phyloP scores from a whole-genome alignment of 2,797 vertebrate species.

The Gobio occitaniae region DNA sequence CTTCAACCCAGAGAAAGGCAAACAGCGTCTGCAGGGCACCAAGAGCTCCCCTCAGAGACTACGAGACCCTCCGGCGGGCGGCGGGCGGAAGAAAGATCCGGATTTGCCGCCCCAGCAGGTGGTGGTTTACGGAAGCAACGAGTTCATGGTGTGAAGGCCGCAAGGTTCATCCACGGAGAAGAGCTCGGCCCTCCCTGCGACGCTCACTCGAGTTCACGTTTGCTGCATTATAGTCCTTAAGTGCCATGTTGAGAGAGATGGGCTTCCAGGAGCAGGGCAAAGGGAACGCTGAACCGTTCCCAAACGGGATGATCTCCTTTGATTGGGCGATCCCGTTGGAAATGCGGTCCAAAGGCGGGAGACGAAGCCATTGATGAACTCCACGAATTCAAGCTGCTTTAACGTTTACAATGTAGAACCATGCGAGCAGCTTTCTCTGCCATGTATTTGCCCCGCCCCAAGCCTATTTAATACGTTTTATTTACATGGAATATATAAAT shows the following conservation, averaged over 20 bases:
- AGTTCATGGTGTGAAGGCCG: slow-evolving; percentile 95
- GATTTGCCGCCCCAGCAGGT: slow-evolving; percentile 80
- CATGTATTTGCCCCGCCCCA: slow-evolving; percentile 68
- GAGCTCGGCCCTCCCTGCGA: slow-evolving; percentile 21
- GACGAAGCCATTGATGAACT: slow-evolving; percentile 64
- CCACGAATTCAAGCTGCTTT: slow-evolving; percentile 74
- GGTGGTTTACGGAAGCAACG: slow-evolving; percentile 90
- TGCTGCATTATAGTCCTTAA: slow-evolving; percentile 67
- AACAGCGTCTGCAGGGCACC: slow-evolving; percentile 90
- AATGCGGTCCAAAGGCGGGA: slow-evolving; percentile 51
- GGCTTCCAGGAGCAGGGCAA: slow-evolving; percentile 66
- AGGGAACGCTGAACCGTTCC: slow-evolving; percentile 70
- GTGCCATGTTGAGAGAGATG: slow-evolving; percentile 66
- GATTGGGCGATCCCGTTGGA: slow-evolving; percentile 9
- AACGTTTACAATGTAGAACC: slow-evolving; percentile 80
- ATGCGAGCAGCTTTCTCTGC: slow-evolving; percentile 75
- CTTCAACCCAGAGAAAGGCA: slow-evolving; percentile 93
- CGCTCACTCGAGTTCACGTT: not conserved
- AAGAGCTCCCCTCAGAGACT: slow-evolving; percentile 85
- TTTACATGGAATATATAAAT: slow-evolving; percentile 78
- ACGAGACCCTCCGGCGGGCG: slow-evolving; percentile 79
- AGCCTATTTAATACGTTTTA: slow-evolving; percentile 82
- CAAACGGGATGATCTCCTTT: slow-evolving; percentile 63
- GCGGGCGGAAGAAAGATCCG: slow-evolving; percentile 76
- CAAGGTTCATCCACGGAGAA: slow-evolving; percentile 56